A percentile compares a stretch with the other conserved stretches of the same genome.
These are phyloP conservation scores for Endotricha flammealis DNA, from an alignment of 2,888 invertebrate species.

Conservation along the genomic window DNA sequence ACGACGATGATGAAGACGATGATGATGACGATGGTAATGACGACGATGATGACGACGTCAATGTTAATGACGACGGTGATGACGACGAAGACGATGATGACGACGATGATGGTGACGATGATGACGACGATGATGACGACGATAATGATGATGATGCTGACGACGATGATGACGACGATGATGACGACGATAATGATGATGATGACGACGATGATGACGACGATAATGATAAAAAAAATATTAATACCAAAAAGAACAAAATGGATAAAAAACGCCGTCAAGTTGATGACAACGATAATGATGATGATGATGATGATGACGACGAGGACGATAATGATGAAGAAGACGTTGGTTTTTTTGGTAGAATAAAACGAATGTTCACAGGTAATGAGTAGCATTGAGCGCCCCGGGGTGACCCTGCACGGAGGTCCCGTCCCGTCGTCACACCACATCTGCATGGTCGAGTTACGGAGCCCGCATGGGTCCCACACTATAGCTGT, in stretches of 20 bases:
- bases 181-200: conserved; percentile 12
- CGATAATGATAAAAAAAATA: conserved; percentile 38
- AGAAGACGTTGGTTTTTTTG: conserved; percentile 69
- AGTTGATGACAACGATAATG: conserved; percentile 50
- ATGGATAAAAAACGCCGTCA: conserved; percentile 12
- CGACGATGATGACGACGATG: conserved; percentile 10
- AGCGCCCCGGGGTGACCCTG: conserved; percentile 54
- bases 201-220: conserved; percentile 11
- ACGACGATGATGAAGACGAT: conserved; percentile 66
- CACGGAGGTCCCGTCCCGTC: conserved; percentile 47
- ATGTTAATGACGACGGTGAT: conserved; percentile 31
- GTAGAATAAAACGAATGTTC: conserved; percentile 72
- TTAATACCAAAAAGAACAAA: conserved; percentile 16
- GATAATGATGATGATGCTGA: conserved; percentile 8
- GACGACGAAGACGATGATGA: conserved; percentile 4
- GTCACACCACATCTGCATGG: conserved; percentile 75
- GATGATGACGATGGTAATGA: conserved; percentile 58
- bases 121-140: conserved; percentile 8
- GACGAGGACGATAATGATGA: conserved; percentile 62
- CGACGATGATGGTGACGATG: conserved; percentile 4
- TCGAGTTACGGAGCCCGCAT: conserved; percentile 60
- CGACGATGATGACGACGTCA: conserved; percentile 39
- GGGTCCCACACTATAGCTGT: conserved; percentile 74
- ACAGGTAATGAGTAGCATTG: conserved; percentile 71
- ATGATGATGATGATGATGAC: conserved; percentile 62